A percentile compares a stretch with the other conserved stretches of the same genome.
These are phyloP conservation scores for Strigops habroptila DNA, from an alignment of 2,113 vertebrate genomes.

Conservation along the genomic window DNA sequence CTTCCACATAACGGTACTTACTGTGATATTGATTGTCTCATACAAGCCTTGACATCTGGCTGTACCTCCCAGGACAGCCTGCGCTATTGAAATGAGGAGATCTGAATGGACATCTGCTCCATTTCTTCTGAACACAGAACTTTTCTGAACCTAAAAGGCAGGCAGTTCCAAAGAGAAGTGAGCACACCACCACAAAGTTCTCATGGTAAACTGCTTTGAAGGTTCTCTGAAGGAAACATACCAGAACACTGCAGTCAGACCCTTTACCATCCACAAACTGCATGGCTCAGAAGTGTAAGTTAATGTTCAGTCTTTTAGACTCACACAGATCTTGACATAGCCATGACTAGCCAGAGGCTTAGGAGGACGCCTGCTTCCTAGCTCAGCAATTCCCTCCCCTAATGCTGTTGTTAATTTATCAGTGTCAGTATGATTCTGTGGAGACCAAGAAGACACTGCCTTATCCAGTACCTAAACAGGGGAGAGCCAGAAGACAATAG, in stretches of 20 bases:
- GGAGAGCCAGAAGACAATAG: neutral
- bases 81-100: conserved; percentile 87
- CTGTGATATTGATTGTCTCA: conserved; percentile 87
- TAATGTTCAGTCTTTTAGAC: neutral
- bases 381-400: neutral
- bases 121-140: conserved; percentile 88
- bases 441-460: neutral
- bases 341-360: neutral
- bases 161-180: neutral
- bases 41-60: conserved; percentile 89
- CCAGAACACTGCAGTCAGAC: neutral
- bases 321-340: neutral
- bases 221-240: neutral
- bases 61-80: conserved; percentile 92
- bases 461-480: neutral
- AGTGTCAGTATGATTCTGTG: neutral
- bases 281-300: neutral
- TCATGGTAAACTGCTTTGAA: neutral
- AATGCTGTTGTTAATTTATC: neutral
- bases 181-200: neutral
- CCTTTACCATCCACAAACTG: neutral
- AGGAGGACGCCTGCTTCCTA: neutral
- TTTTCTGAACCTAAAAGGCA: conserved; percentile 88
- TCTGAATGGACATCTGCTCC: conserved; percentile 96
- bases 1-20: conserved; percentile 49